Percentiles rank a stretch among this genome's conserved stretches.
Conservation (phyloP, 2,888 invertebrate genomes). For the Euzophera pinguis region DNA sequence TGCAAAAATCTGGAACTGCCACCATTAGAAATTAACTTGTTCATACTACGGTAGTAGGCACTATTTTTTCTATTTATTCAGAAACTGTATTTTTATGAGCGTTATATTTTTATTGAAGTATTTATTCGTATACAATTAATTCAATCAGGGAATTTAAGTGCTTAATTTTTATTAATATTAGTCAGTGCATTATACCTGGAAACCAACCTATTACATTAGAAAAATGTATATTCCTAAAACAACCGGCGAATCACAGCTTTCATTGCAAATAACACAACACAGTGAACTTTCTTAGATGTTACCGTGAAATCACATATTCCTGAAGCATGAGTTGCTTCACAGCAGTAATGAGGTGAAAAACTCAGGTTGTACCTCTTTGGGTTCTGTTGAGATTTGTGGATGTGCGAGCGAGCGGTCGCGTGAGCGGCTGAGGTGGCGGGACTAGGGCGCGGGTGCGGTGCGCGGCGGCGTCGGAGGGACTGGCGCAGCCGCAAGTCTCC, state of each 20-base stretch:
- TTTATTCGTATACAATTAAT: too few relatives aligned
- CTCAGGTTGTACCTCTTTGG: constrained; percentile 57
- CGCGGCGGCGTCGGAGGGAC: constrained; percentile 69
- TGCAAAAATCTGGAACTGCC: too few relatives aligned
- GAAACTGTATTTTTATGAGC: too few relatives aligned
- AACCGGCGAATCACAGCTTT: constrained; percentile 2
- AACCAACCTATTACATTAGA: not conserved
- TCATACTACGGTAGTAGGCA: too few relatives aligned
- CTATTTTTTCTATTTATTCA: too few relatives aligned
- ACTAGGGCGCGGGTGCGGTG: constrained; percentile 41
- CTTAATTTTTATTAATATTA: too few relatives aligned
- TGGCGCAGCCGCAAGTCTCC: constrained; percentile 68
- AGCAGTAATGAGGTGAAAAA: constrained; percentile 21
- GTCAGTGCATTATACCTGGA: too few relatives aligned
- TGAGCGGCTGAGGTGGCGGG: constrained; percentile 29
- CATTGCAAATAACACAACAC: constrained; percentile 8
- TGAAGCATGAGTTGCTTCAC: constrained; percentile 11
- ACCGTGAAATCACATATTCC: not conserved
- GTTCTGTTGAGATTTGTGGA: constrained; percentile 33
- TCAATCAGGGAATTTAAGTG: too few relatives aligned
- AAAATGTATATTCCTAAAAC: not conserved
- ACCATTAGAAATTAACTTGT: too few relatives aligned
- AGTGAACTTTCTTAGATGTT: constrained; percentile 5
- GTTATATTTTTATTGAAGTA: too few relatives aligned
- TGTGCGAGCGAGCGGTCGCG: constrained; percentile 23